Evolutionary conservation across 2,888 invertebrate species (phyloP), one percentile per base, ranked within the genome.

Genomic region (Pedicia rivosa): DNA sequence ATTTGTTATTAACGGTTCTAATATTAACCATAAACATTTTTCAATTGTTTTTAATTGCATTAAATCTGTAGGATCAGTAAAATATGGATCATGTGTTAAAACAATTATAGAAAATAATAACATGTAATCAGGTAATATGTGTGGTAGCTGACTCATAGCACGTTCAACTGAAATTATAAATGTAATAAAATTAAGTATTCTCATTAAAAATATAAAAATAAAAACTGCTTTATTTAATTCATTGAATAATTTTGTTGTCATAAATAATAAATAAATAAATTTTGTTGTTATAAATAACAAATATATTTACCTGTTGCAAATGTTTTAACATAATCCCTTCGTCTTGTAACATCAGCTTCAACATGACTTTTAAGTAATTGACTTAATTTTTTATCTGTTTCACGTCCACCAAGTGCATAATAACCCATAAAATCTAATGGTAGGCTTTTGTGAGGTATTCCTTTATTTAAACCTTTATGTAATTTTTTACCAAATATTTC

Each of bases 361-460:
- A 94, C 84, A 62, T 78, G 87, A 52, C 81, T 79, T 41, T 81
- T 75, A 40, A 83, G 66, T 16, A 70, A 44, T 30, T 56, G 54
- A 30, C 50, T 45, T 40, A 61, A 46, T 46, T 61, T 78, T 42
- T 79, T 74, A 50, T 91, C 84, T 7, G 79, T 74, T 63, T 95
- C 94, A 44, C 82, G 74, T 0, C 92, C 94, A 22, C 80, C 84
- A 39, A 95, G 64, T 24, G 83, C 84, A 63, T 95, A 92, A 61
- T 87, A 86, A 13, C 90, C 87, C 90, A 95, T 88, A 65, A 94
- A 97, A 64, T 95, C 92, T 37, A 97, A 65, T 1, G 95, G 95
- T 44, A 97, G 67, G 54, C 87, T 88, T 56, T 86, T 84, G 54
- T 82, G 80, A 3, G 88, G 87, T 46, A 90, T 74, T 43, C 87